Evolutionary conservation across 1,140 invertebrate genomes (phyloP).

Genomic region (Apocrypta bakeri): DNA sequence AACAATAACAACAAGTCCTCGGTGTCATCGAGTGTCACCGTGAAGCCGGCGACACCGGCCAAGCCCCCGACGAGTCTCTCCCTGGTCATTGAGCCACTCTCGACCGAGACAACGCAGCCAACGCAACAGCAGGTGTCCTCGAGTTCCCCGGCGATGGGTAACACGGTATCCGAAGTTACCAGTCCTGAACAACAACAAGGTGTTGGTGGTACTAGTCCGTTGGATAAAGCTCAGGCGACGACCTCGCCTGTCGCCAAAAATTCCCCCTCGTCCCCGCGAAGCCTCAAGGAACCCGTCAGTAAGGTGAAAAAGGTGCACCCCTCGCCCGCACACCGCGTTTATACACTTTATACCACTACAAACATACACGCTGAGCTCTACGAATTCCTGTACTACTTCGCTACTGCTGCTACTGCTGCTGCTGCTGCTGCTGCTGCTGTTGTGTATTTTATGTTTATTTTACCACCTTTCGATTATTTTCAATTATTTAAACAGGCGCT

Average conservation of each 20-base stretch:
- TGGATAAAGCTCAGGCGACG: not conserved
- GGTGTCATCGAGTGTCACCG: not conserved
- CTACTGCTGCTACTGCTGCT: not conserved
- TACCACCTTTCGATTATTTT: constrained; percentile 1
- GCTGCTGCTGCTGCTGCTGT: no score
- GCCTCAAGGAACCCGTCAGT: constrained; percentile 76
- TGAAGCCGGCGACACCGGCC: constrained; percentile 22
- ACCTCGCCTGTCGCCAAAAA: constrained; percentile 72
- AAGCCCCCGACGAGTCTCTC: constrained; percentile 65
- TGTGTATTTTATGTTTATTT: constrained; percentile 4
- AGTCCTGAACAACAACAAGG: constrained; percentile 7
- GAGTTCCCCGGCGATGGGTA: not conserved
- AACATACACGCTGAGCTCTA: constrained; percentile 39
- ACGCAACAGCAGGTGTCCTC: constrained; percentile 57
- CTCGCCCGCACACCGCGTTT: constrained; percentile 41
- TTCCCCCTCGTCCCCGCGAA: constrained; percentile 76
- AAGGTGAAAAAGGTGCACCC: constrained; percentile 79
- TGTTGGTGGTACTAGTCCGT: not conserved
- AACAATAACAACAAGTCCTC: constrained; percentile 10
- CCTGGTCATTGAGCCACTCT: constrained; percentile 67
- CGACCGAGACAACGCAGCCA: constrained; percentile 72
- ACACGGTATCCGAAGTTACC: not conserved
- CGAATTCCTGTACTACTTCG: not conserved
- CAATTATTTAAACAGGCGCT: not conserved
- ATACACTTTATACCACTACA: constrained; percentile 29